phyloP scores from a whole-genome alignment of 2,888 invertebrate species.

The Thelaira solivaga region DNA sequence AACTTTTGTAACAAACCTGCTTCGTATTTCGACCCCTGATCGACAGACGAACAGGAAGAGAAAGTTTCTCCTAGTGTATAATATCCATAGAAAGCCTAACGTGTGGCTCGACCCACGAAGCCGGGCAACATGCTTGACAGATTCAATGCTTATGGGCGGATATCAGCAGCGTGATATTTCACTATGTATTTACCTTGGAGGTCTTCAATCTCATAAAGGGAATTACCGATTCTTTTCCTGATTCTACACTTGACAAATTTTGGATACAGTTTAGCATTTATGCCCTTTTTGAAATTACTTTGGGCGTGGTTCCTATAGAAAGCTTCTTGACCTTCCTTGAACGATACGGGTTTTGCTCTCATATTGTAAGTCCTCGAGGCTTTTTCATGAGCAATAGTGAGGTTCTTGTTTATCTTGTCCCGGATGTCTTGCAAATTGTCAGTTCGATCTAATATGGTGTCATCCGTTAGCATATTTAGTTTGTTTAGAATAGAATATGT shows the following conservation, averaged over 20 bases:
- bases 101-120: neutral
- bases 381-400: neutral
- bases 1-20: too few relatives aligned
- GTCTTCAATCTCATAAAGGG: too few relatives aligned
- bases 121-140: neutral
- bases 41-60: too few relatives aligned
- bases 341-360: neutral
- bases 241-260: neutral
- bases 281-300: neutral
- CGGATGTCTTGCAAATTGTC: too few relatives aligned
- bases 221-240: too few relatives aligned
- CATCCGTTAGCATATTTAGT: too few relatives aligned
- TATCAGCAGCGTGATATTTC: neutral
- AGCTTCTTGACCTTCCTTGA: neutral
- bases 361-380: neutral
- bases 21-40: too few relatives aligned
- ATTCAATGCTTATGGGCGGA: neutral
- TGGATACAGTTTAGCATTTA: neutral
- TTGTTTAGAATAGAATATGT: too few relatives aligned
- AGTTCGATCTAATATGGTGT: too few relatives aligned
- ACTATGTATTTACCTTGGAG: too few relatives aligned
- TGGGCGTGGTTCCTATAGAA: neutral
- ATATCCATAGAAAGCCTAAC: neutral
- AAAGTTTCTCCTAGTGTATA: too few relatives aligned
- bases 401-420: neutral